Evolutionary conservation across 2,113 vertebrate species (phyloP), one percentile per base, ranked within the genome.

Genomic region (Dissostichus mawsoni): DNA sequence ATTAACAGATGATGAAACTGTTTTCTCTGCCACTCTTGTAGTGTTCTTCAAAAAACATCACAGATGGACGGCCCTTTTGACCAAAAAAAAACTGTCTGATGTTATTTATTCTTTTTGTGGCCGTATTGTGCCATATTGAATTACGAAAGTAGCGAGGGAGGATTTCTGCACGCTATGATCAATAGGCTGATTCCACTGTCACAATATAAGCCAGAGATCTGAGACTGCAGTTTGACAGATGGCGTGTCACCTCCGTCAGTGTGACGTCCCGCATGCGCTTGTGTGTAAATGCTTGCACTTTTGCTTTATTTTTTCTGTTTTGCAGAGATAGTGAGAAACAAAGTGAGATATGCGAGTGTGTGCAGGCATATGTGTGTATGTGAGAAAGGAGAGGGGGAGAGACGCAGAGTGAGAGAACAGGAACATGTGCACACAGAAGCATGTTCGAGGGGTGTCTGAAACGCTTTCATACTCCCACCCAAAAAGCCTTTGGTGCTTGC

Each of bases 161-260:
- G 81, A 81, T 88, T 86, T 85, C 66, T 92, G 86, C 68, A 70
- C 61, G 82, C 74, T 11, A 79, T 77, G 76, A 92, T 92, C 90
- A 91, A 92, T 91, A 89, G 86, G 48, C 87, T 65, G 84, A 88
- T 88, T 92, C 85, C 76, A 72, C 88, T 84, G 87, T 90, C 88
- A 90, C 86, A 89, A 85, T 76, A 78, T 78, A 36, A 86, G 66
- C 67, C 52, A 18, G 50, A 36, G 80, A 90, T 83, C 90, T 81
- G 85, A 92, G 88, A 73, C 83, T 36, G 74, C 69, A 82, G 75
- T 89, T 88, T 90, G 91, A 93, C 92, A 93, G 91, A 92, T 91
- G 88, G 88, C 45, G 76, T 74, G 89, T 89, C 88, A 93, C 90
- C 90, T 93, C 79, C 67, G 73, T 90, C 92, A 75, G 88, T 73